Base-by-base conservation (phyloP, 2,113 vertebrate species). In the Colossoma macropomum region DNA sequence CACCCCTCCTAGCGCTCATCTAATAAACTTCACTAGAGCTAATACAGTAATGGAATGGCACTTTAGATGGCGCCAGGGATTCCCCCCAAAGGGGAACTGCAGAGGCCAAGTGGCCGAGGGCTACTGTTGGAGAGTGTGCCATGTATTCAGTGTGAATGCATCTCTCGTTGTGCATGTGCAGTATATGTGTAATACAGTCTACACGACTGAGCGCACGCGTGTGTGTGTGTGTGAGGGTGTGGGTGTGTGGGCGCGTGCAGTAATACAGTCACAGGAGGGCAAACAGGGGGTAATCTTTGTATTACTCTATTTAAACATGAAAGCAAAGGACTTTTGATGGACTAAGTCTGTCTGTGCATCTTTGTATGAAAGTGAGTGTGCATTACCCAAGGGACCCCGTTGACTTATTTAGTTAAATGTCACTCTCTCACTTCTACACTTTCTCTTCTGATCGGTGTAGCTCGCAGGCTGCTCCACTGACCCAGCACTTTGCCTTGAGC, bases 381-480 rank as follows among this genome's bases (percentile, higher is more conserved):
- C 28, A 21, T 32, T 9, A 23, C 28, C 25, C 25, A 28, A 19
- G 45, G 27, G 73, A 32, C 10, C 15, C 19, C 17, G 63, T 69
- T 52, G 13, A 19, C 68, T 52, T 75, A 63, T 62, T 63, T n/a
- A 41, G 60, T 73, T 69, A 68, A 72, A 83, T 70, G 34, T 48
- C 75, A 71, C 25, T 21, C 50, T 65, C 62, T 77, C 60, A 19
- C 75, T 34, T 81, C n/a, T 38, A 19, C 65, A 41, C 30, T 48
- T 66, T 75, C 73, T n/a, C 34, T 60, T 12, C 16, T 34, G 32
- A 13, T 70, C 1, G 15, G 8, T 25, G 19, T 45, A 5, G 27
- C 21, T 63, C 1, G 10, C 28, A 76, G n/a, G 32, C n/a, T 76
- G 74, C 73, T 41, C 81, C 68, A 45, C n/a, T 82, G 65, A 76